Base-by-base conservation (phyloP, 2,888 invertebrate genomes). In the Campoplex capitator region DNA sequence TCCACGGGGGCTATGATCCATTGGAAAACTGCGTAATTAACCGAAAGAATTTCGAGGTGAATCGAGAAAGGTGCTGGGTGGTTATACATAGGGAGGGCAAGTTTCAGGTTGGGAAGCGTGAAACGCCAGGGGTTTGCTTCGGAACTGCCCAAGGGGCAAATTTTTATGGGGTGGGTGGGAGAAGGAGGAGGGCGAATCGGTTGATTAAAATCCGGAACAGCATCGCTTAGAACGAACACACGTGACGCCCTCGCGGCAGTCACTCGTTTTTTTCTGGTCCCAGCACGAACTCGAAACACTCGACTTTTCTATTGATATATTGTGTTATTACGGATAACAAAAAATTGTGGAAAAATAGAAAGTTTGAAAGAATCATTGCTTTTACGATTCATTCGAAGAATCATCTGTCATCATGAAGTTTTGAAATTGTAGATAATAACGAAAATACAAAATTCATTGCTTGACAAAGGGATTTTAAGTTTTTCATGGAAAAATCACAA, bases 1-100 rank as follows among this genome's bases (percentile, higher is more conserved):
- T 93, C 93, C 93, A 92, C 89, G 91, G 90, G 88, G 90, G 89
- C 90, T 90, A 89, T 89, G 89, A 89, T 89, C 89, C 92, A 93
- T 93, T 92, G 92, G 91, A 94, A 94, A 94, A 93, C 92, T 91
- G 91, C 90, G 94, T 94, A 94, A 94, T 94, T 94, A 93, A 94
- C 93, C 92, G 91, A 91, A 91, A 92, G 94, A 94, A 94, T 94
- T 92, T 91, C 89, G 86, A 83, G 87, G 82, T 76, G 88, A 83
- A 85, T 90, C 88, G 89, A 84, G 38, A 80, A 81, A 70, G 85
- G 88, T 84, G 81, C 78, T 67, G 82, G 87, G 89, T 88, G 89
- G 89, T 70, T 70, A n/a, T n/a, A n/a, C n/a, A n/a, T 65, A 75
- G 87, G 75, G 82, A 74, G 86, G 75, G 75, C 62, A 68, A 67